Percentiles rank a stretch among this genome's conserved stretches.
phyloP scores from a whole-genome alignment of 2,888 invertebrate species.

The Glyphotaelius pellucidus region DNA sequence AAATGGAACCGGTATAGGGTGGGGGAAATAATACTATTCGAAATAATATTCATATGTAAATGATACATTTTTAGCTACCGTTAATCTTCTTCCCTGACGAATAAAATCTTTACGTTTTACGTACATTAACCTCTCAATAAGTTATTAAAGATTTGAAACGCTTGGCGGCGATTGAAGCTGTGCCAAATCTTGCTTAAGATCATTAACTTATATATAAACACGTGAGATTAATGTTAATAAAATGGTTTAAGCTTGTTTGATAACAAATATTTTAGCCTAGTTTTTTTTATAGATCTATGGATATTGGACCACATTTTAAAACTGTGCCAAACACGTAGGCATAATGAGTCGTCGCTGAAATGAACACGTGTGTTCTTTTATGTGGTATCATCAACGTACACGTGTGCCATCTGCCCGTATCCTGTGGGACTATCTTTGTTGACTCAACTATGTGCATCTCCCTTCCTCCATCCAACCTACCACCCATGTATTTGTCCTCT shows the following conservation, averaged over 20 bases:
- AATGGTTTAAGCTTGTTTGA: background rate
- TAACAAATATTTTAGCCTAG: background rate
- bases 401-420: background rate
- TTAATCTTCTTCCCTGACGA: background rate
- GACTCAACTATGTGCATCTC: too few species aligned
- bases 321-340: background rate
- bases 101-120: background rate
- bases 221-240: background rate
- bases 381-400: background rate
- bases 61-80: background rate
- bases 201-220: background rate
- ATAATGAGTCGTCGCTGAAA: too few species aligned
- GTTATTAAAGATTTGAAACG: background rate
- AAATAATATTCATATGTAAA: too few species aligned
- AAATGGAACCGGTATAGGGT: too few species aligned
- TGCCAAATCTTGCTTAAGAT: background rate
- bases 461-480: too few species aligned
- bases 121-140: background rate
- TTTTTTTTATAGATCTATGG: background rate
- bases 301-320: background rate
- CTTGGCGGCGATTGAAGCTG: background rate
- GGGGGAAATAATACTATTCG: too few species aligned
- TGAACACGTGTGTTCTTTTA: background rate
- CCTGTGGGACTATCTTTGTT: background rate
- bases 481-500: too few species aligned